Evolutionary conservation across 2,113 vertebrate species (phyloP), one percentile per base, ranked within the genome.

Genomic region (human): DNA sequence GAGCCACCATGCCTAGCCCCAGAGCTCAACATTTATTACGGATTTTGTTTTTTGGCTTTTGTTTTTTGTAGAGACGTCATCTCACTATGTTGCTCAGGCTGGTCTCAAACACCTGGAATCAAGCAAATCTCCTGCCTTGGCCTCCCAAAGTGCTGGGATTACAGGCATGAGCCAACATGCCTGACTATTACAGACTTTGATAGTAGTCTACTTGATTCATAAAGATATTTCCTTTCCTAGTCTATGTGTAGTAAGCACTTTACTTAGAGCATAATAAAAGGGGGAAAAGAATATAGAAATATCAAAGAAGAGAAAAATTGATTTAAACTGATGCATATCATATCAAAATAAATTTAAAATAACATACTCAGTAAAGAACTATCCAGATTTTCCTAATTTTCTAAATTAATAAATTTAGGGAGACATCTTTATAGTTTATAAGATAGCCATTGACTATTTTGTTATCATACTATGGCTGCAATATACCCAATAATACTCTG

Each of bases 321-420:
- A 86, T 76, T 86, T 72, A 83, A 66, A 17, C 20, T 64, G 59
- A 76, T 73, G 13, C 3, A n/a, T 38, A 66, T 45, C 43, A 6
- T 52, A 94, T 89, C 48, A 66, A 68, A 79, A 75, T 79, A 81
- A 68, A 86, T 68, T 59, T 90, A 80, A 68, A 87, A 52, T 25
- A 79, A 35, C 27, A 87, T 1, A 68, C 13, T 89, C 27, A 40
- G 13, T 75, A 79, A 96, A 90, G 20, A 66, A 96, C 12, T 57
- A 80, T 25, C 57, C 50, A 81, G 2, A 57, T 72, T 84, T 92
- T 87, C 25, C 27, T 73, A 48, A 80, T 43, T 90, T 88, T 22
- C 61, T 82, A 89, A 89, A 83, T 86, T 86, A 93, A 89, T 68
- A 93, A 66, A 52, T 79, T 89, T 81, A 87, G 6, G 35, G 16